phyloP scores from a whole-genome alignment of 2,797 vertebrate genomes.

The Clarias platycephalus region DNA sequence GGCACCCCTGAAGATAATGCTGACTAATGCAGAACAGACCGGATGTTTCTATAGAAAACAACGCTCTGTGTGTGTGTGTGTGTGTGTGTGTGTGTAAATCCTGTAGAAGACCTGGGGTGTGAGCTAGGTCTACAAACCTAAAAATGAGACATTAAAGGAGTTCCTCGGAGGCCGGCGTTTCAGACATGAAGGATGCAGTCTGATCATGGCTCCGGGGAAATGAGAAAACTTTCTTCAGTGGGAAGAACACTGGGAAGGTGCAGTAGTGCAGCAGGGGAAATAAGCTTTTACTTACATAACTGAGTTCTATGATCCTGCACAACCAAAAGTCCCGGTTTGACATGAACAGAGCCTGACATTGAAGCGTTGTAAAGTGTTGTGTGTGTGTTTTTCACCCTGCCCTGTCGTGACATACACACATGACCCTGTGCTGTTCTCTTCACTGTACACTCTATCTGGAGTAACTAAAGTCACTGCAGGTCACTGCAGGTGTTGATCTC shows the following conservation, averaged over 20 bases:
- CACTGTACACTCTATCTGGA: background rate
- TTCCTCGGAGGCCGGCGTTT: no score
- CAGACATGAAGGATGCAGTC: no score
- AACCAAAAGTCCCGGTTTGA: no score
- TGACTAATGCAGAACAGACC: background rate
- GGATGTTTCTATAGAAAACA: background rate
- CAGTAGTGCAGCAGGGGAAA: no score
- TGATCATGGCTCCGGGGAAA: no score
- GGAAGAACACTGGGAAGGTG: no score
- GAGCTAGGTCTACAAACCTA: background rate
- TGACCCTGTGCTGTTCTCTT: background rate
- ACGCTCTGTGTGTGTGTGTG: no score
- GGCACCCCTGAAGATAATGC: background rate
- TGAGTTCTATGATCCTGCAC: no score
- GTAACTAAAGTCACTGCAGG: background rate
- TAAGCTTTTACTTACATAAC: no score
- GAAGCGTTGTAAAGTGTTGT: background rate
- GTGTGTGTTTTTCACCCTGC: background rate
- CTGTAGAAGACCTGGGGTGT: background rate
- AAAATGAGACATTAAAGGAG: background rate
- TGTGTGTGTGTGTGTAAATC: background rate
- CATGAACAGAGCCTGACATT: no score
- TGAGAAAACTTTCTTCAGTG: no score
- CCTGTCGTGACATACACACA: background rate
- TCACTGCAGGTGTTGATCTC: background rate